These are phyloP conservation scores for Thyatira batis DNA, from an alignment of 2,888 invertebrate genomes.

Conservation along the genomic window DNA sequence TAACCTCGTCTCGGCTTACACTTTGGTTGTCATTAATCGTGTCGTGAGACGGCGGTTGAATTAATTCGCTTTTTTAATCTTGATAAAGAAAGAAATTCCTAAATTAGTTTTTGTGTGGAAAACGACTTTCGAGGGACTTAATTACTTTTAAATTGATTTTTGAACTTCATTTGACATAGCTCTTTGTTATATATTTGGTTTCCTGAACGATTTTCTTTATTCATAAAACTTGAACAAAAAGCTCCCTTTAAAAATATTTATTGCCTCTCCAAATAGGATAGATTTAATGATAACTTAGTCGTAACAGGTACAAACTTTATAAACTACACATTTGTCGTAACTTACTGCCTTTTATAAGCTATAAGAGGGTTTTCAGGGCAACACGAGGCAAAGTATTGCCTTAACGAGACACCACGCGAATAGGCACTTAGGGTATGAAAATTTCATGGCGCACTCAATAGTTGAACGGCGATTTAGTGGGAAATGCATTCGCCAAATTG, in stretches of 20 bases:
- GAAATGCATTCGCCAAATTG: slow-evolving; percentile 65
- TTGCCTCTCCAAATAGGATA: too few species aligned
- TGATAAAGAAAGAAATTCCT: slow-evolving; percentile 22
- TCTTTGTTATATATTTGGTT: not conserved
- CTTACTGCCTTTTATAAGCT: slow-evolving; percentile 29
- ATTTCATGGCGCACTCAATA: slow-evolving; percentile 65
- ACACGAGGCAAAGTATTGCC: slow-evolving; percentile 44
- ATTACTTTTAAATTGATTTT: not conserved
- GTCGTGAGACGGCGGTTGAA: slow-evolving; percentile 22
- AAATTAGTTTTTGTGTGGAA: slow-evolving; percentile 20
- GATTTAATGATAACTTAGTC: slow-evolving; percentile 1
- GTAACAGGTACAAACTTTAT: slow-evolving; percentile 18
- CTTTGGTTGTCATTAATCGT: slow-evolving; percentile 36
- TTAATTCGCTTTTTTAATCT: slow-evolving; percentile 36
- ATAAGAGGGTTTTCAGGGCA: slow-evolving; percentile 39
- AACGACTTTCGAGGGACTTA: slow-evolving; percentile 1
- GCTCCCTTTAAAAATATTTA: not conserved
- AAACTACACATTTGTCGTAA: slow-evolving; percentile 16
- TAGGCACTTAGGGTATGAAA: slow-evolving; percentile 68
- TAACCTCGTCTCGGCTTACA: slow-evolving; percentile 14
- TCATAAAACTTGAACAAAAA: not conserved
- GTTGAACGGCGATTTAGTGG: slow-evolving; percentile 60
- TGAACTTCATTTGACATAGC: not conserved
- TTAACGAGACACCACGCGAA: slow-evolving; percentile 53
- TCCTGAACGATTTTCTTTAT: not conserved